These are phyloP conservation scores for Hexactinellida sp. DNA, from an alignment of 37 sponge, comb jelly and placozoan genomes.

Conservation along the genomic window DNA sequence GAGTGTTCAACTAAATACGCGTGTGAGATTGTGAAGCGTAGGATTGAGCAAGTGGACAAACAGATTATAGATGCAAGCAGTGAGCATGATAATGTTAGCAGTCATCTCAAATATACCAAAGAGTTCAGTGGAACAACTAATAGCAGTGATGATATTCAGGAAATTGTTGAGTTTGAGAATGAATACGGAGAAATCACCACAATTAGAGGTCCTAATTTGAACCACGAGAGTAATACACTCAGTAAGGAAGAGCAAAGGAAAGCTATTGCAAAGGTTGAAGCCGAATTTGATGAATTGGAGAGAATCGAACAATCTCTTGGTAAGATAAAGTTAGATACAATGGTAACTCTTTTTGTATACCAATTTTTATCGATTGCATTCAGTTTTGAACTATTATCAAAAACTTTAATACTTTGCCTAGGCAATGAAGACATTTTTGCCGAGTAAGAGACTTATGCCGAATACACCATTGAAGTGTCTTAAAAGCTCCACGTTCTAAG, in stretches of 20 bases:
- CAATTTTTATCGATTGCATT: too few relatives aligned
- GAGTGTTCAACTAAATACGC: constrained; percentile 57
- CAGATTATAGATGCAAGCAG: background rate
- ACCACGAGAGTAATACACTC: background rate
- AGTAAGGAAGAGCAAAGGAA: background rate
- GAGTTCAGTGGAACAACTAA: background rate
- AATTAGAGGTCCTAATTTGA: background rate
- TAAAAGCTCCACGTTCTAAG: too few relatives aligned
- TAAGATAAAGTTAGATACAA: background rate
- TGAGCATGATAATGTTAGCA: background rate
- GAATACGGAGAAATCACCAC: background rate
- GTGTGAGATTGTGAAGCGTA: constrained; percentile 39
- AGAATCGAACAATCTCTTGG: background rate
- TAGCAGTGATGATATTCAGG: background rate
- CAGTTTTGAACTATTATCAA: too few relatives aligned
- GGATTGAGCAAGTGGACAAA: constrained; percentile 25
- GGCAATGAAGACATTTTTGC: too few relatives aligned
- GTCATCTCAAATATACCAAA: background rate
- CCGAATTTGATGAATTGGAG: background rate
- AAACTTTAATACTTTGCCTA: too few relatives aligned
- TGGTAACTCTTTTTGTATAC: background rate
- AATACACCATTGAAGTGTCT: too few relatives aligned
- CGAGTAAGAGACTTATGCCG: too few relatives aligned
- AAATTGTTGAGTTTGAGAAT: background rate
- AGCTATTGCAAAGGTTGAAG: background rate